Evolutionary conservation across 2,113 vertebrate genomes (phyloP).

Genomic region (Spilogale gracilis): DNA sequence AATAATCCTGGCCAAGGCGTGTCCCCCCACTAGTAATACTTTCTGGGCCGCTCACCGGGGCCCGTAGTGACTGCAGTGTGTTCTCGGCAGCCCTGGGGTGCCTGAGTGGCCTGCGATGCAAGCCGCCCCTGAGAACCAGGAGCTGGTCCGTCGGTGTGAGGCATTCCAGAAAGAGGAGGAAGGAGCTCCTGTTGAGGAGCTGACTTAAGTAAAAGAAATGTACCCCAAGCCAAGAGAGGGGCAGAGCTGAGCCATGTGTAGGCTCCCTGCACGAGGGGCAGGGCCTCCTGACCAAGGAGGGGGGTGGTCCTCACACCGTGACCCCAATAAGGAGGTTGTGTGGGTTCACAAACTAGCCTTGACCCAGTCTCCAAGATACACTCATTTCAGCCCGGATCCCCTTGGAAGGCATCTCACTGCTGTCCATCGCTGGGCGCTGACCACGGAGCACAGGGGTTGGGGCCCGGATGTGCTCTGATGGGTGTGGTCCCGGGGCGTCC

Average conservation of each 20-base stretch:
- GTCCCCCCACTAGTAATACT: accelerated
- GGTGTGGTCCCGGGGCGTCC: not conserved
- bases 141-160: accelerated
- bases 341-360: not conserved
- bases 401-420: not conserved
- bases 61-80: not conserved
- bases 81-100: no score
- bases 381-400: not conserved
- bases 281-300: not conserved
- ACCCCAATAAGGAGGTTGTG: not conserved
- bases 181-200: not conserved
- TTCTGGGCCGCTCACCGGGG: not conserved
- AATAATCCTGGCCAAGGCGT: no score
- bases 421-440: accelerated
- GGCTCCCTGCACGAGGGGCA: not conserved
- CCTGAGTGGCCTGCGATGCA: no score
- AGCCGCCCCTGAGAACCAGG: no score
- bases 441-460: accelerated
- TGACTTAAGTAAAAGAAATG: no score
- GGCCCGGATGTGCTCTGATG: no score
- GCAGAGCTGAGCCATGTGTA: not conserved
- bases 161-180: not conserved
- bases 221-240: accelerated
- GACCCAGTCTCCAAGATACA: not conserved
- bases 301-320: not conserved